These are phyloP conservation scores for Nyctereutes procyonoides DNA, from an alignment of 2,113 vertebrate genomes.

Conservation along the genomic window DNA sequence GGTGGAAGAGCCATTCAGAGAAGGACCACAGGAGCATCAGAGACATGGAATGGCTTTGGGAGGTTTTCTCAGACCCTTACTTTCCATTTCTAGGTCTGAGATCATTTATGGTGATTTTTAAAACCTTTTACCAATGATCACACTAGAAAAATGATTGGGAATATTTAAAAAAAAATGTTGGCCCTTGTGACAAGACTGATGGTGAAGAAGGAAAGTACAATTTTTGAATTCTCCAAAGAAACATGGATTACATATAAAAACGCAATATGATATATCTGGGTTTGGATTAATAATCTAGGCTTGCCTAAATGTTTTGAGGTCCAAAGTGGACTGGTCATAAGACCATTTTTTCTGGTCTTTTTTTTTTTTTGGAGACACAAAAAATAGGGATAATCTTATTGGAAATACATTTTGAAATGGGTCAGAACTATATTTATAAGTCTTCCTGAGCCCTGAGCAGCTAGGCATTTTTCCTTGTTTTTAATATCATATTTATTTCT, in stretches of 20 bases:
- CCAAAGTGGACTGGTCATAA: not conserved
- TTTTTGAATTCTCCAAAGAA: constrained; percentile 11
- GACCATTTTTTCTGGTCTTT: not conserved
- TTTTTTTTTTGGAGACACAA: not conserved
- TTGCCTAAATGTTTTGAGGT: not conserved
- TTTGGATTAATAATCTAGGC: not conserved
- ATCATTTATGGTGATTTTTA: not conserved
- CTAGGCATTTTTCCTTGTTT: not conserved
- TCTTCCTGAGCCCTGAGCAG: not conserved
- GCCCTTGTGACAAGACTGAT: not conserved
- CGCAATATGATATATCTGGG: not conserved
- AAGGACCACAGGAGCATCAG: not conserved
- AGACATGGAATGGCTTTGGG: not conserved
- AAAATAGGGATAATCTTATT: not conserved
- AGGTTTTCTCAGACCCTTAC: not conserved
- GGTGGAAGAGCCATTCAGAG: not conserved
- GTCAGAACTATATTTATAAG: not conserved
- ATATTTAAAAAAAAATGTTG: not conserved
- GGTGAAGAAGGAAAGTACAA: not conserved
- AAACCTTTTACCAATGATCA: not conserved
- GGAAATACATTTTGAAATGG: not conserved
- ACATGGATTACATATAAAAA: not conserved
- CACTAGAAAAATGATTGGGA: not conserved
- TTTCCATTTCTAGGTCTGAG: not conserved
- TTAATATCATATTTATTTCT: not conserved